A percentile compares a stretch with the other conserved stretches of the same genome.
Conservation (phyloP, 2,113 vertebrate species). For the Xyrauchen texanus region DNA sequence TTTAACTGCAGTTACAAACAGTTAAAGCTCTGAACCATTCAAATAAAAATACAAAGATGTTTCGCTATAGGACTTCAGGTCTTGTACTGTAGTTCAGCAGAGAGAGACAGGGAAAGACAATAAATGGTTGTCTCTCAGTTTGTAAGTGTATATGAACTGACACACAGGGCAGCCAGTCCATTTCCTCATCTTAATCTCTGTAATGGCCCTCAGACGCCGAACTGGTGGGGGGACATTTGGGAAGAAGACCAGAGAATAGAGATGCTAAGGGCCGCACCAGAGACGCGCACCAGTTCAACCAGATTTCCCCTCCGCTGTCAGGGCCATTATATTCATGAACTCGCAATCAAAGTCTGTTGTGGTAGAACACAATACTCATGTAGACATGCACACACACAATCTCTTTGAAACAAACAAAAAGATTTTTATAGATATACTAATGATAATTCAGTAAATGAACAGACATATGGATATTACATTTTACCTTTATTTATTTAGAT, state of each 20-base stretch:
- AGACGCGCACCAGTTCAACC: conserved; percentile 45
- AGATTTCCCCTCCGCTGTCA: conserved; percentile 16
- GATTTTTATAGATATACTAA: neutral
- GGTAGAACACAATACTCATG: conserved; percentile 45
- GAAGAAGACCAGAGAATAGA: conserved; percentile 49
- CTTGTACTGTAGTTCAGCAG: neutral
- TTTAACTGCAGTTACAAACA: neutral
- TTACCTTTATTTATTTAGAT: conserved; percentile 30
- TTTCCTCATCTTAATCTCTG: conserved; percentile 82
- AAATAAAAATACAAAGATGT: neutral
- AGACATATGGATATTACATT: conserved; percentile 37
- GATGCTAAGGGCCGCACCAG: conserved; percentile 27
- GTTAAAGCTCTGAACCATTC: neutral
- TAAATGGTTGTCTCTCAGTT: conserved; percentile 63
- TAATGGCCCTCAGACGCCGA: conserved; percentile 80
- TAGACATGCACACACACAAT: neutral
- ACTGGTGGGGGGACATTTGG: conserved; percentile 76
- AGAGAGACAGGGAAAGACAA: neutral
- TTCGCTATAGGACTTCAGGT: conserved; percentile 12
- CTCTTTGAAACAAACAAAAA: conserved; percentile 17
- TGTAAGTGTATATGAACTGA: conserved; percentile 84
- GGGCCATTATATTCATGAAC: conserved; percentile 29
- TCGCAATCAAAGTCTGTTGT: conserved; percentile 26
- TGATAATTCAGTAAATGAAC: conserved; percentile 11
- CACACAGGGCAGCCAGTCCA: conserved; percentile 82